Conservation (phyloP, 2,113 vertebrate genomes). For the Oryzias melastigma region DNA sequence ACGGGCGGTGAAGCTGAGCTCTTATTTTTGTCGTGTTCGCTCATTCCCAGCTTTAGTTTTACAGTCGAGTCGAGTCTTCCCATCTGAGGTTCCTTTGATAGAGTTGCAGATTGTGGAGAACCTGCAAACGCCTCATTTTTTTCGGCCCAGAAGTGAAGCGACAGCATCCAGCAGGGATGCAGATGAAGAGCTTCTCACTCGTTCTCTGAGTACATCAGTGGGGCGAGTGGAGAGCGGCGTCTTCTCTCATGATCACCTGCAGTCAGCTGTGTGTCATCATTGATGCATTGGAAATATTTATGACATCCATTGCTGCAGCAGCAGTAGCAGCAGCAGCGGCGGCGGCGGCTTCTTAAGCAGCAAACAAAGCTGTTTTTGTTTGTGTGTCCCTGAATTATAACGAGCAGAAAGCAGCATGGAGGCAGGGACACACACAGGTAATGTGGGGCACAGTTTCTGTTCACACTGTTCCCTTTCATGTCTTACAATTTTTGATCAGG, state of each 20-base stretch:
- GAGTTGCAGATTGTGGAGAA: slow-evolving; percentile 18
- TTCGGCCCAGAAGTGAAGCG: slow-evolving; percentile 21
- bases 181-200: slow-evolving; percentile 22
- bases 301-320: slow-evolving; percentile 39
- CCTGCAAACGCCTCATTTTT: slow-evolving; percentile 29
- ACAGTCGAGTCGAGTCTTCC: slow-evolving; percentile 14
- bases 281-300: slow-evolving; percentile 69
- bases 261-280: slow-evolving; percentile 54
- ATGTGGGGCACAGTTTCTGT: background rate
- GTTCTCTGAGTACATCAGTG: slow-evolving; percentile 4
- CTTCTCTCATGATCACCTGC: slow-evolving; percentile 7
- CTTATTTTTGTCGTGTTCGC: slow-evolving; percentile 43
- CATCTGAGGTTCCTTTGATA: slow-evolving; percentile 12
- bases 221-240: slow-evolving; percentile 5
- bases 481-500: background rate
- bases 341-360: slow-evolving; percentile 8
- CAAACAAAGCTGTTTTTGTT: slow-evolving; percentile 38
- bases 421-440: slow-evolving; percentile 15
- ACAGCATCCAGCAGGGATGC: slow-evolving; percentile 12
- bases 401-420: slow-evolving; percentile 6
- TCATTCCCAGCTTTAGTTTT: slow-evolving; percentile 9
- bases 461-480: background rate
- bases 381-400: slow-evolving; percentile 46
- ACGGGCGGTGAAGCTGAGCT: background rate
- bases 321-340: slow-evolving; percentile 13